Conservation (phyloP, 2,797 vertebrate species). For the Poeciliopsis presidionis region DNA sequence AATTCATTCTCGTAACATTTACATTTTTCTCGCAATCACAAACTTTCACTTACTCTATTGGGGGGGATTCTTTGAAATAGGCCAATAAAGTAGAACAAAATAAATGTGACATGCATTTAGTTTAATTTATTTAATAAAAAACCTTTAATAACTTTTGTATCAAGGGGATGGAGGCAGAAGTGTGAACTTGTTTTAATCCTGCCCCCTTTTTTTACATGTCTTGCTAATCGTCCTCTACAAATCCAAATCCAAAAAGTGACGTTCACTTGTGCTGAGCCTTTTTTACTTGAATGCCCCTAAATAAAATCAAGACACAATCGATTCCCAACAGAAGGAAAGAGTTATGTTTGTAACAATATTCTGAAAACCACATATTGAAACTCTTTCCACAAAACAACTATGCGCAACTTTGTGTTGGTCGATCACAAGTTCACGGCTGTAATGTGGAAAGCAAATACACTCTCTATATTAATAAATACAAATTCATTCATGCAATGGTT, state of each 20-base stretch:
- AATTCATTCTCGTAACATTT: background rate
- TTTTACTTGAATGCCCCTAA: background rate
- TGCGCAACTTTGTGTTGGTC: background rate
- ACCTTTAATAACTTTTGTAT: no score
- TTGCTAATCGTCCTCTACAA: background rate
- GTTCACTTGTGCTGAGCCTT: background rate
- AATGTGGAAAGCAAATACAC: background rate
- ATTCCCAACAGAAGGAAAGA: background rate
- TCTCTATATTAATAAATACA: background rate
- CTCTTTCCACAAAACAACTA: background rate
- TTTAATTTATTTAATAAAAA: no score
- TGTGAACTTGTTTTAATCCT: no score
- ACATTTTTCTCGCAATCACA: background rate
- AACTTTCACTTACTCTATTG: no score
- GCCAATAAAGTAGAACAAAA: background rate
- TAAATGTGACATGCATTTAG: no score
- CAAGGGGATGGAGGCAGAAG: no score
- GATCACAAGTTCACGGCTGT: background rate
- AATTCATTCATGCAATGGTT: background rate
- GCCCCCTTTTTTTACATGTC: no score
- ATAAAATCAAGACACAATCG: background rate
- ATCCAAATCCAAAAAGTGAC: background rate
- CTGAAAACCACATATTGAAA: background rate
- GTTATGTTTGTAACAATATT: background rate
- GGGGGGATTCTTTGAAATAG: background rate